Conservation (phyloP, 1,140 invertebrate genomes). For the Atopsyche davidsoni region DNA sequence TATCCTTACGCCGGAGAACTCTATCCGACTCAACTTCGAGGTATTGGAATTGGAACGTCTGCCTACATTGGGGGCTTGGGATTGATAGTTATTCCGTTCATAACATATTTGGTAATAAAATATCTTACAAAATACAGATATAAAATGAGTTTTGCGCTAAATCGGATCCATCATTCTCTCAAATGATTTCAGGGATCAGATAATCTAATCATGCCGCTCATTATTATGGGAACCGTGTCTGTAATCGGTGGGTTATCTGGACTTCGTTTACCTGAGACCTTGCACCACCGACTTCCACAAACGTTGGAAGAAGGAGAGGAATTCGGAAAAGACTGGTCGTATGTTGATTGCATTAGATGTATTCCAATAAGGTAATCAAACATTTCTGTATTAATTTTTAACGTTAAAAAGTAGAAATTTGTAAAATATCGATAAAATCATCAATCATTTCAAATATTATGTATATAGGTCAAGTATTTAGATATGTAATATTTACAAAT, state of each 20-base stretch:
- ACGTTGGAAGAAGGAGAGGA: slow-evolving; percentile 81
- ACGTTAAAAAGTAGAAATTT: neutral
- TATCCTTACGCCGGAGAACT: slow-evolving; percentile 87
- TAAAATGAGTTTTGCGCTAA: too few relatives aligned
- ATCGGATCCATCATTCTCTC: slow-evolving; percentile 4
- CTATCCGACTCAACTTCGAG: slow-evolving; percentile 79
- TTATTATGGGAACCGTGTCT: slow-evolving; percentile 73
- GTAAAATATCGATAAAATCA: neutral
- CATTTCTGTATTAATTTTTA: neutral
- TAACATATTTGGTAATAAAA: slow-evolving; percentile 73
- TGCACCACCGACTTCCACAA: slow-evolving; percentile 72
- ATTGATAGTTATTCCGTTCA: slow-evolving; percentile 83
- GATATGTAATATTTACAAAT: too few relatives aligned
- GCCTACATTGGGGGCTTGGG: slow-evolving; percentile 83
- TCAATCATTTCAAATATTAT: neutral
- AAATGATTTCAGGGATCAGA: slow-evolving; percentile 65
- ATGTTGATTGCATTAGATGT: slow-evolving; percentile 64
- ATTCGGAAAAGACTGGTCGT: slow-evolving; percentile 78
- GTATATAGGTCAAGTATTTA: neutral
- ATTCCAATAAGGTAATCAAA: slow-evolving; percentile 42
- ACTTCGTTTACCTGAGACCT: slow-evolving; percentile 72
- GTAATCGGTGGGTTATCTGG: slow-evolving; percentile 73
- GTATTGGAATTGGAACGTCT: slow-evolving; percentile 81
- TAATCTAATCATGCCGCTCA: slow-evolving; percentile 71
- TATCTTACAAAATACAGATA: too few relatives aligned